Evolutionary conservation across 2,797 vertebrate species (phyloP).

Genomic region (Pseudomugil tenellus): DNA sequence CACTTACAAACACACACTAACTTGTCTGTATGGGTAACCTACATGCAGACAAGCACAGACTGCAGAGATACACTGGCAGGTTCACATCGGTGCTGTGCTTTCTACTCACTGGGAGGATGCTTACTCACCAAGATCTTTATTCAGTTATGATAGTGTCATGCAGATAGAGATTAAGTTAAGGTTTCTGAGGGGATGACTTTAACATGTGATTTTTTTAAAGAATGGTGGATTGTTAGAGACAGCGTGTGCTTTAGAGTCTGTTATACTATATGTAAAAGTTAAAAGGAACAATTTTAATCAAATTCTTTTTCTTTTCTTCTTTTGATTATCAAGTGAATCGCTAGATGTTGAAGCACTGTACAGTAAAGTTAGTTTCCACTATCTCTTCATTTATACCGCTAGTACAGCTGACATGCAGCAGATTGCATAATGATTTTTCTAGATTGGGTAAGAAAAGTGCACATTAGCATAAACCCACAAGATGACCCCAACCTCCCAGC

Average conservation of each 20-base stretch:
- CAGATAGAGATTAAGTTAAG: conserved; percentile 58
- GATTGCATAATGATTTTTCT: background rate
- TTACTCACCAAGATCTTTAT: conserved; percentile 63
- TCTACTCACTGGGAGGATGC: conserved; percentile 48
- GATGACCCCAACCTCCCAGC: conserved; percentile 1
- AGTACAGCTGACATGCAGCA: background rate
- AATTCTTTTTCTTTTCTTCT: background rate
- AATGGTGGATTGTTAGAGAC: conserved; percentile 11
- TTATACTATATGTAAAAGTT: background rate
- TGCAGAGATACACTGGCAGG: conserved; percentile 29
- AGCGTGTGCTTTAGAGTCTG: conserved; percentile 8
- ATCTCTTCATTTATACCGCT: background rate
- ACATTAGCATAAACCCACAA: conserved; percentile 1
- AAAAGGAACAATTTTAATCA: background rate
- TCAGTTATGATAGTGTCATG: conserved; percentile 73
- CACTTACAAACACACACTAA: conserved; percentile 28
- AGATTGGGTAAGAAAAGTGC: background rate
- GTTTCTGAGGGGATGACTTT: conserved; percentile 47
- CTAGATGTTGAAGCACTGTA: background rate
- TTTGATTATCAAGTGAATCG: too few relatives aligned
- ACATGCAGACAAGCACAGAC: conserved; percentile 19
- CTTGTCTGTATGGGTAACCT: conserved; percentile 6
- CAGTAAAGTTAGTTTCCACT: background rate
- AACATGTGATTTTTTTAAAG: conserved; percentile 32
- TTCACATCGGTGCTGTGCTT: conserved; percentile 36